Percentiles rank a stretch among this genome's conserved stretches.
These are phyloP conservation scores for Spatulosminthurus flaviceps DNA, from an alignment of 2,888 invertebrate species.

Conservation along the genomic window DNA sequence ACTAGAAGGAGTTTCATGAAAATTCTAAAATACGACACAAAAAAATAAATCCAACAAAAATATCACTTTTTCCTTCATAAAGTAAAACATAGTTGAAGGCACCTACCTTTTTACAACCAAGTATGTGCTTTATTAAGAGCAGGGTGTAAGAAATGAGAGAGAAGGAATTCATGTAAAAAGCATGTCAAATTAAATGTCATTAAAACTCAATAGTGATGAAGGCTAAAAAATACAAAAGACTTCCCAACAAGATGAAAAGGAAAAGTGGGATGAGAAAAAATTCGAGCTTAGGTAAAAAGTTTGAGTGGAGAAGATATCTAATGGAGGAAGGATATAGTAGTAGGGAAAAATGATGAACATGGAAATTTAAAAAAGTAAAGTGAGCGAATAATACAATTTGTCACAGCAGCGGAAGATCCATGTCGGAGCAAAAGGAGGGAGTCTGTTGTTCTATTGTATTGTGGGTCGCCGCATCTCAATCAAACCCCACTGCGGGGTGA, in stretches of 20 bases:
- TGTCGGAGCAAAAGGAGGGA: conserved; percentile 44
- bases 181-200: too few species aligned
- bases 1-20: too few species aligned
- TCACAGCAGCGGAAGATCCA: conserved; percentile 49
- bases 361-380: conserved; percentile 32
- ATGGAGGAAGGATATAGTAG: neutral
- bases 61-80: too few species aligned
- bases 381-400: conserved; percentile 56
- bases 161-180: neutral
- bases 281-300: neutral
- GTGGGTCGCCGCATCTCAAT: conserved; percentile 54
- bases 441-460: conserved; percentile 47
- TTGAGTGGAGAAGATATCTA: conserved; percentile 7
- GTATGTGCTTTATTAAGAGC: too few species aligned
- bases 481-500: conserved; percentile 51
- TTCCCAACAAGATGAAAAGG: neutral
- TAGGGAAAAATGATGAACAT: conserved; percentile 23
- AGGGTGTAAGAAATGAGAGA: too few species aligned
- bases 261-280: too few species aligned
- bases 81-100: too few species aligned
- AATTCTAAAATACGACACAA: too few species aligned
- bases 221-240: too few species aligned
- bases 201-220: neutral
- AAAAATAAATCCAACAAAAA: too few species aligned
- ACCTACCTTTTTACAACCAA: too few species aligned